A percentile compares a stretch with the other conserved stretches of the same genome.
Conservation (phyloP, 2,888 invertebrate species). For the Caenorhabditis afra region DNA sequence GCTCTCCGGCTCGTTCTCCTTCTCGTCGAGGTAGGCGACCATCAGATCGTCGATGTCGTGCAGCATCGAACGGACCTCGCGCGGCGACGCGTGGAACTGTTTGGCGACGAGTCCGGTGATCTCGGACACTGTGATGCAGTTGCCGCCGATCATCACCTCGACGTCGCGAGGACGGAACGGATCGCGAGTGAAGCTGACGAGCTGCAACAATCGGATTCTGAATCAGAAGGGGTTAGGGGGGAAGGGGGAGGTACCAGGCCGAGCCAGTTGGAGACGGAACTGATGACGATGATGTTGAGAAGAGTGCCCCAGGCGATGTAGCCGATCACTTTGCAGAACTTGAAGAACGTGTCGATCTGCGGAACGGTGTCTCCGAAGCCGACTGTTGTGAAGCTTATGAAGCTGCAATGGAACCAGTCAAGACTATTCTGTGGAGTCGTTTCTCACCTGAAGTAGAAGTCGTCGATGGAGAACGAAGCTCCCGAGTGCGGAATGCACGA, state of each 20-base stretch:
- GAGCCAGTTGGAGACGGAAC: conserved; percentile 56
- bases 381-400: conserved; percentile 72
- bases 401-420: conserved; percentile 53
- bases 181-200: conserved; percentile 36
- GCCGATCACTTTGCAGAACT: conserved; percentile 51
- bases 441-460: conserved; percentile 67
- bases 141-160: conserved; percentile 66
- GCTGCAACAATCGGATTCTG: conserved; percentile 50
- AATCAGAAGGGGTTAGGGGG: background rate
- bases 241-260: conserved; percentile 42
- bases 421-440: too few species aligned
- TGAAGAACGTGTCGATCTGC: conserved; percentile 35
- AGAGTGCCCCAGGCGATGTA: conserved; percentile 69
- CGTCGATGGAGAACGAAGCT: conserved; percentile 53
- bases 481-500: conserved; percentile 61
- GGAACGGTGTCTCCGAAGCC: conserved; percentile 71
- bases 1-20: background rate
- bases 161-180: conserved; percentile 67
- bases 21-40: conserved; percentile 14
- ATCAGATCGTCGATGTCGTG: conserved; percentile 69
- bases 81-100: conserved; percentile 71
- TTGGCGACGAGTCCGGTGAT: conserved; percentile 68
- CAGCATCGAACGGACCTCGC: conserved; percentile 68
- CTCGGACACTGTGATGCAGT: conserved; percentile 68
- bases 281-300: conserved; percentile 67